Evolutionary conservation across 2,888 invertebrate species (phyloP), one percentile per base, ranked within the genome.

Genomic region (Rhopalosiphum nymphaeae): DNA sequence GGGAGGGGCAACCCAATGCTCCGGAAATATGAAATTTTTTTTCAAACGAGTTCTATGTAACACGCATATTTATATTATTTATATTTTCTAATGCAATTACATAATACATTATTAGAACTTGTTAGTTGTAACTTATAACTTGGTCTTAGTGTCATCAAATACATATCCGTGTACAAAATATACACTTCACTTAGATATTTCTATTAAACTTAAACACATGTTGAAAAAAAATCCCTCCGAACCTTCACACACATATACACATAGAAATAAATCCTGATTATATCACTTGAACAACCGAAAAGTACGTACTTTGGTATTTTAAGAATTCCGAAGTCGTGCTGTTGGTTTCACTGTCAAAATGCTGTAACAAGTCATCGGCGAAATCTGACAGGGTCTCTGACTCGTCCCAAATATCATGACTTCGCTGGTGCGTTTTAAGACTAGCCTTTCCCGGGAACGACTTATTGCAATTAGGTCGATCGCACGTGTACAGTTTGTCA

Each of bases 381-480:
- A 91, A 94, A 91, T 94, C 94, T 16, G 94, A 94, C 53, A 94
- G 29, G 16, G 94, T 91, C 53, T 94, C 94, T 0, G 94, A 94
- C 46, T 94, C 94, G 44, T 94, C 94, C 94, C 94, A 94, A 86
- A 91, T 78, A 21, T 94, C 97, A 95, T 98, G 98, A 92, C 97
- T 97, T 96, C 97, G 97, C 86, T 97, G 96, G 95, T 98, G 98
- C 84, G 97, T 97, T 95, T 98, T 98, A 7, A 98, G 96, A 95
- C 98, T 98, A 95, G 98, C 98, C n/a, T 97, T 97, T 0, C 98
- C 98, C 21, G 98, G 97, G 96, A 98, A 98, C 0, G 98, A 97
- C 95, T 97, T 97, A 49, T 97, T 97, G 95, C 98, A 98, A 85
- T 96, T 96, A 94, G 97, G 97, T 93, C 96, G 96, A 84, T 96